Evolutionary conservation across 2,113 vertebrate species (phyloP), one percentile per base, ranked within the genome.

Genomic region (Setophaga coronata): DNA sequence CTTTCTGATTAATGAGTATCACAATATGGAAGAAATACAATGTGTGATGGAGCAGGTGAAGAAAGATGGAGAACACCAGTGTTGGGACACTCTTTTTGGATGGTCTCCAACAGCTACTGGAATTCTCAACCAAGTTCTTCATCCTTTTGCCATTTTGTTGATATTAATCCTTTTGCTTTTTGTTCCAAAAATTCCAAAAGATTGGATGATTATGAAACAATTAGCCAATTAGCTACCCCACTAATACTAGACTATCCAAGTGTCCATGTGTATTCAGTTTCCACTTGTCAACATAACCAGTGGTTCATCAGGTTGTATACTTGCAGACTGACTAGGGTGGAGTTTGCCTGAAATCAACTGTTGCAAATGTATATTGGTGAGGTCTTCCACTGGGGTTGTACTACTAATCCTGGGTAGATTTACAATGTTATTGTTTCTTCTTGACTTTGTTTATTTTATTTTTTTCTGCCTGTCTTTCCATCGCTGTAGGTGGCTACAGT

Each of bases 51-150:
- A 79, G 74, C 7, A 23, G 31, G 29, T 31, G 47, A 62, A 31
- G n/a, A 48, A 54, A 71, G 40, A 47, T 31, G n/a, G 56, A 79
- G 42, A 62, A 34, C n/a, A 56, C 8, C 0, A 0, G 14, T 24
- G 29, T 29, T 54, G 19, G 19, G n/a, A 40, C 42, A 31, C n/a
- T 62, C n/a, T 47, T 57, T 57, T 54, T 70, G 40, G 15, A 20
- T 54, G 28, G n/a, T 54, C 40, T 47, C 19, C 25, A 43, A 31
- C 14, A 43, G 36, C n/a, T 70, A n/a, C 40, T 38, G 28, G 23
- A 78, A 70, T 70, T 54, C 56, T 47, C 18, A 47, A 9, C 19
- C 0, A 1, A 54, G 20, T 11, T 7, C 47, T 79, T 70, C 15
- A 62, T 24, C 33, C 18, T 45, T 28, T 23, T 78, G 54, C 7